Evolutionary conservation across 2,113 vertebrate genomes (phyloP).

Genomic region (Lepus europaeus): DNA sequence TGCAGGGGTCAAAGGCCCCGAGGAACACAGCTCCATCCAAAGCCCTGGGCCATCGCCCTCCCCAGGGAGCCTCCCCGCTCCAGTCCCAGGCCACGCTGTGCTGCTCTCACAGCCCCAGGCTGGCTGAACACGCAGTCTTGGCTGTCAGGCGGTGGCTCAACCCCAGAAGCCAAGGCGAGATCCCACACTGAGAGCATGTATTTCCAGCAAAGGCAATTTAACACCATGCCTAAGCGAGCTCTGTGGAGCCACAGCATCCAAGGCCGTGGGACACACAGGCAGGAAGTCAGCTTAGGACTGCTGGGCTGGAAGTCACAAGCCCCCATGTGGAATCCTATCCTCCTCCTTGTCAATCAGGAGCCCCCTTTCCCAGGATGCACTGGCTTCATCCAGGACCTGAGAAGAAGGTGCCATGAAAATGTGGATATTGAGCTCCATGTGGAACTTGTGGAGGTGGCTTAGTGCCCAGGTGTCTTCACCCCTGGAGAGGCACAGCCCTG

Average conservation of each 20-base stretch:
- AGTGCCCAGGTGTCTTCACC: too few relatives aligned
- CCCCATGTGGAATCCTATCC: too few relatives aligned
- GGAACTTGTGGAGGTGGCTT: too few relatives aligned
- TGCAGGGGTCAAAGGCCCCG: background rate
- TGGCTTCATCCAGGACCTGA: too few relatives aligned
- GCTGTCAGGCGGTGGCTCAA: background rate
- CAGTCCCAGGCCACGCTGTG: background rate
- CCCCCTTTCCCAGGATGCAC: too few relatives aligned
- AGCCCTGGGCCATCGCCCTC: background rate
- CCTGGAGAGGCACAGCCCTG: too few relatives aligned
- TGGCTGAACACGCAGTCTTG: background rate
- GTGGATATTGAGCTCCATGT: too few relatives aligned
- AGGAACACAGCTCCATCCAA: background rate
- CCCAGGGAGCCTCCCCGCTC: background rate
- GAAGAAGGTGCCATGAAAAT: too few relatives aligned
- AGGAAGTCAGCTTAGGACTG: too few relatives aligned
- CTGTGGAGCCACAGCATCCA: background rate
- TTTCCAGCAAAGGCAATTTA: background rate
- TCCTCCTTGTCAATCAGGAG: too few relatives aligned
- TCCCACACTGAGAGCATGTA: rapidly evolving
- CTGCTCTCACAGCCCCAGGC: background rate
- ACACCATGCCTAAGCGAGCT: background rate
- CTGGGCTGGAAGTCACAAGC: too few relatives aligned
- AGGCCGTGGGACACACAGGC: background rate
- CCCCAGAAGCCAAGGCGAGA: background rate